Conservation (phyloP, 2,888 invertebrate species). For the Limnephilus lunatus region DNA sequence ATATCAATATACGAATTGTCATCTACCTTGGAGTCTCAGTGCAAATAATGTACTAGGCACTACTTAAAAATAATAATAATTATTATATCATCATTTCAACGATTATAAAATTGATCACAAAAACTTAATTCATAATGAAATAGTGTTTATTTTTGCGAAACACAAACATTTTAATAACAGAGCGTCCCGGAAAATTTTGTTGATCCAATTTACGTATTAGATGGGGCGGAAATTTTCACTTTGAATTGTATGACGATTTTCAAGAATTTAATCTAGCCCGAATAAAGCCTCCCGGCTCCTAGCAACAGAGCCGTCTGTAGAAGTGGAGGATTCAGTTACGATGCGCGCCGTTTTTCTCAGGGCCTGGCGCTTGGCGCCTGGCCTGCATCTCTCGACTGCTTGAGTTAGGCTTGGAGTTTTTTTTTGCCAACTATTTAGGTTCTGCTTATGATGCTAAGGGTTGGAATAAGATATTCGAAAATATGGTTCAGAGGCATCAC, state of each 20-base stretch:
- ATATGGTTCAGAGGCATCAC: not conserved
- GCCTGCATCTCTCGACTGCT: not conserved
- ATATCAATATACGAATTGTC: too few relatives aligned
- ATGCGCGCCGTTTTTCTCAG: too few relatives aligned
- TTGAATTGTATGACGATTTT: not conserved
- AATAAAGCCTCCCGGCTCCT: not conserved
- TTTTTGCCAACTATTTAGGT: not conserved
- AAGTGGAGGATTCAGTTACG: not conserved
- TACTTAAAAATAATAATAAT: not conserved
- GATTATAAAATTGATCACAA: not conserved
- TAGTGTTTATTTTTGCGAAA: not conserved
- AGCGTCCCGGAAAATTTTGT: not conserved
- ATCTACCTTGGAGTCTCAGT: not conserved
- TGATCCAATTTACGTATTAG: not conserved
- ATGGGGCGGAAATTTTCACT: not conserved
- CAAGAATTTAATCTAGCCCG: not conserved
- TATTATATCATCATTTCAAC: not conserved
- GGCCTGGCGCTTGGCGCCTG: too few relatives aligned
- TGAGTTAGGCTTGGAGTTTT: not conserved
- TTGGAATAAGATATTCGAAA: not conserved
- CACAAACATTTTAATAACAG: not conserved
- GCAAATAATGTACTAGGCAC: not conserved
- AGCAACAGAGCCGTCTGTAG: not conserved
- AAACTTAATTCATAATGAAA: not conserved
- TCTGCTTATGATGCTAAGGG: not conserved